Evolutionary conservation across 2,797 vertebrate species (phyloP), one percentile per base, ranked within the genome.

Genomic region (Hippopotamyrus pictus): DNA sequence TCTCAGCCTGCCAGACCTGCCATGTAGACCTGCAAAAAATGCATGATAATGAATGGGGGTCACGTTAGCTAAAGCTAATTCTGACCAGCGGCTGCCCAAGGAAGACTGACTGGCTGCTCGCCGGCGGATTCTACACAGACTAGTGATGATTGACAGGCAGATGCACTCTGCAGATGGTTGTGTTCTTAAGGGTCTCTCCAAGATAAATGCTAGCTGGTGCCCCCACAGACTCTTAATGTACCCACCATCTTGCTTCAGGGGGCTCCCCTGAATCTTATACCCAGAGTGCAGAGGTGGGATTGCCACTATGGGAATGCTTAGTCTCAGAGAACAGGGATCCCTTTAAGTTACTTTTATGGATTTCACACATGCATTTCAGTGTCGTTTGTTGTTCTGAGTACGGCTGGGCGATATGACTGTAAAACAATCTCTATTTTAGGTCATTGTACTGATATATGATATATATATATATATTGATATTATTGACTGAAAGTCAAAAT

Each of bases 141-240:
- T 37, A 19, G 79, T 82, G 33, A 83, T 92, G 91, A 93, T 90
- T 93, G 93, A 92, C 92, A 84, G 14, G 41, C 19, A 44, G 79
- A 50, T 88, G 85, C 90, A 85, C 88, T 37, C 22, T n/a, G 7
- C 54, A 87, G 48, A 46, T 2, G 44, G 73, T 92, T 2, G 57
- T 93, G 87, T 93, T 93, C 93, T 82, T 90, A 91, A 89, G 92
- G 79, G 73, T 7, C 48, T 85, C 89, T 90, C 91, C 88, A 92
- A 89, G 93, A 92, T 93, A 92, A 93, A 94, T 90, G 37, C 37
- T 1, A 44, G 22, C 53, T 46, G 37, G 51, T 50, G 46, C 90
- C 53, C 44, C 82, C 0, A 62, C 69, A 51, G 37, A 19, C 73
- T 19, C 37, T 19, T 79, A 41, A 7, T 79, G 37, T 44, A 33